A percentile compares a stretch with the other conserved stretches of the same genome.
phyloP scores from a whole-genome alignment of 2,113 vertebrate species.

The Eurypyga helias region DNA sequence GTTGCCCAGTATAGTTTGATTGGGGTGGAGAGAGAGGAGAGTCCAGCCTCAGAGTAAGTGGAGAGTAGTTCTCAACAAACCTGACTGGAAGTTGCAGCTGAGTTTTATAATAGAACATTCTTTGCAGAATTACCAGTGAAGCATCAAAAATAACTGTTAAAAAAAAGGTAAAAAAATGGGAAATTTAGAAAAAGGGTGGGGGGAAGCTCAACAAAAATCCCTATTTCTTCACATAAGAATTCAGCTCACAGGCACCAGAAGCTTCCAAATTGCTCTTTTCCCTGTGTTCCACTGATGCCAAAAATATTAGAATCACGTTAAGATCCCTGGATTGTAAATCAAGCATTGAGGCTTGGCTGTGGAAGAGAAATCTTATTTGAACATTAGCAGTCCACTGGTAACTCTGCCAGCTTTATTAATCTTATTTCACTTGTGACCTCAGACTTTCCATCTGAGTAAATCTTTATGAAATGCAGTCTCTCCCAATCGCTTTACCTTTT shows the following conservation, averaged over 20 bases:
- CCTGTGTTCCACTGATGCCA: conserved; percentile 12
- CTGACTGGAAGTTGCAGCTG: neutral
- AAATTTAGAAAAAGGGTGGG: neutral
- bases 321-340: conserved; percentile 54
- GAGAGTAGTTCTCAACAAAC: neutral
- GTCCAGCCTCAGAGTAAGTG: neutral
- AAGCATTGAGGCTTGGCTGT: conserved; percentile 22
- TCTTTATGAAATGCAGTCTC: conserved; percentile 43
- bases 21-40: neutral
- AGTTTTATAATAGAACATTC: neutral
- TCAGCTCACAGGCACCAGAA: conserved; percentile 15
- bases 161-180: neutral
- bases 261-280: conserved; percentile 50
- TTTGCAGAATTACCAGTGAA: conserved; percentile 6
- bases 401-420: conserved; percentile 62
- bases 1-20: neutral
- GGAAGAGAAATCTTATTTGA: conserved; percentile 33
- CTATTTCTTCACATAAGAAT: conserved; percentile 30
- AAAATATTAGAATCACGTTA: conserved; percentile 58
- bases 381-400: conserved; percentile 29
- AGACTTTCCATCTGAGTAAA: conserved; percentile 68
- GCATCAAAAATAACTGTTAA: neutral
- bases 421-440: conserved; percentile 73
- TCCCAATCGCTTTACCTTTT: conserved; percentile 30
- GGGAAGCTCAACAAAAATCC: neutral